Evolutionary conservation across 1,140 invertebrate species (phyloP).

Genomic region (Geopemphigus sp.): DNA sequence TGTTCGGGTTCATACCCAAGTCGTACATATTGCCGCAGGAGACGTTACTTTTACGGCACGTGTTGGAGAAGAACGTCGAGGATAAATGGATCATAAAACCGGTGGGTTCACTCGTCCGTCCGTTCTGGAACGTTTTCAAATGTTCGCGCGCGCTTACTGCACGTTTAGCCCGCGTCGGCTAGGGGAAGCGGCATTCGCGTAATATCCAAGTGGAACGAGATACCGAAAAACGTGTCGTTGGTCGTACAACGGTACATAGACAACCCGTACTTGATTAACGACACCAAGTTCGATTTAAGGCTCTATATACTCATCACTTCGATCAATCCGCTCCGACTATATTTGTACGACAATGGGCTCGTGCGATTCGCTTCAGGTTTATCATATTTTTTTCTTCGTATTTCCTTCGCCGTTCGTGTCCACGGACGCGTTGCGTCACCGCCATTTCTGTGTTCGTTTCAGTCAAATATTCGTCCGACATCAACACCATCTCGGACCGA

Average conservation of each 20-base stretch:
- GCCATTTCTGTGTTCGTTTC: constrained; percentile 52
- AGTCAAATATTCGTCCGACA: constrained; percentile 80
- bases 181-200: constrained; percentile 92
- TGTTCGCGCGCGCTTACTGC: no score
- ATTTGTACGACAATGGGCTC: constrained; percentile 91
- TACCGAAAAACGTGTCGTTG: constrained; percentile 83
- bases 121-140: no score
- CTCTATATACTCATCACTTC: constrained; percentile 94
- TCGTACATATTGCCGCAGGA: constrained; percentile 92
- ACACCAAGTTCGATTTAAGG: constrained; percentile 87
- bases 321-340: constrained; percentile 87
- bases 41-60: constrained; percentile 72
- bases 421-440: background rate
- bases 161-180: constrained; percentile 80
- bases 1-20: constrained; percentile 87
- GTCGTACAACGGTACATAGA: constrained; percentile 89
- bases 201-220: constrained; percentile 86
- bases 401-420: no score
- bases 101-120: constrained; percentile 58
- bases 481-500: constrained; percentile 76
- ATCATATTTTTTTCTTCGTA: constrained; percentile 22
- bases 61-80: constrained; percentile 73
- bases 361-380: constrained; percentile 84
- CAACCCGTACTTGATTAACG: constrained; percentile 86
- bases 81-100: constrained; percentile 83